These are phyloP conservation scores for Armadillidium nasatum DNA, from an alignment of 1,140 invertebrate genomes.

Conservation along the genomic window DNA sequence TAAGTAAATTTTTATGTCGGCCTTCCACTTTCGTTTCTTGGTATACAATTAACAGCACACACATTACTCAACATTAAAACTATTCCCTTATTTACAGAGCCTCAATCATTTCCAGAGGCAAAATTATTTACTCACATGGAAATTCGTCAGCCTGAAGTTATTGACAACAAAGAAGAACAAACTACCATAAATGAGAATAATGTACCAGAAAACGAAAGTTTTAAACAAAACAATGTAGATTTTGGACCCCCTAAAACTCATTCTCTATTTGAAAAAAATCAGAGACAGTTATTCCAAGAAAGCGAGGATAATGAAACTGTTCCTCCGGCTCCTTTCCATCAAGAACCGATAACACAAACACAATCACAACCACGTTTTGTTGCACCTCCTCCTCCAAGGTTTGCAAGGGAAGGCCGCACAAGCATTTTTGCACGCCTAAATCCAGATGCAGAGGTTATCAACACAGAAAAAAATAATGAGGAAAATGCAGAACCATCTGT, in stretches of 20 bases:
- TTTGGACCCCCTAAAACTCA: slow-evolving; percentile 1
- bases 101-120: not conserved
- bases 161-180: not conserved
- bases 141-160: not conserved
- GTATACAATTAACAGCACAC: not conserved
- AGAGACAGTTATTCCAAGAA: not conserved
- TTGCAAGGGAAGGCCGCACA: not conserved
- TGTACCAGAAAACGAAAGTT: not conserved
- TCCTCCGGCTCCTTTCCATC: not conserved
- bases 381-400: not conserved
- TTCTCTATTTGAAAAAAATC: not conserved
- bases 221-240: not conserved
- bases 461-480: not conserved
- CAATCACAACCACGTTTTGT: not conserved
- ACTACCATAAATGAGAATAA: no score
- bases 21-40: not conserved
- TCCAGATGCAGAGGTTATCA: not conserved
- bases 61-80: not conserved
- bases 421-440: not conserved
- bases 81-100: not conserved
- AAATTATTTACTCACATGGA: not conserved
- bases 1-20: not conserved
- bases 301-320: not conserved
- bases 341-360: not conserved
- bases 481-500: not conserved